Evolutionary conservation across 2,113 vertebrate genomes (phyloP).

Genomic region (Rhinogobius similis): DNA sequence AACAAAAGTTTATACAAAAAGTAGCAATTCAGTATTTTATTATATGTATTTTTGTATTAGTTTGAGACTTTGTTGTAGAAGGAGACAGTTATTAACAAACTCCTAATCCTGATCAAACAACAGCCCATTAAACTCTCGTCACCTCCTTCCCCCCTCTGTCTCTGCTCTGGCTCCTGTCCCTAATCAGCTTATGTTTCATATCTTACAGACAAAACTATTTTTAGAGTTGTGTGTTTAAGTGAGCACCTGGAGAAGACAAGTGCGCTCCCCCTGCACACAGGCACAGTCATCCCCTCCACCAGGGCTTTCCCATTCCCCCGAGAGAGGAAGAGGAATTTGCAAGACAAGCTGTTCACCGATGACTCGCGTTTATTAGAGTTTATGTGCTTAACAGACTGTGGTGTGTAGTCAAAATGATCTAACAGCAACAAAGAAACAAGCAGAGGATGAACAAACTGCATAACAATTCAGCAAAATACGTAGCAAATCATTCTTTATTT

Average conservation of each 20-base stretch:
- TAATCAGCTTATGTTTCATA: slow-evolving; percentile 39
- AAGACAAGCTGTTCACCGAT: slow-evolving; percentile 42
- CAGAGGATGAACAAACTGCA: background rate
- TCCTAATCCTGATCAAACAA: slow-evolving; percentile 32
- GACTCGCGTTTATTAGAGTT: slow-evolving; percentile 18
- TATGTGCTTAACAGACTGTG: slow-evolving; percentile 9
- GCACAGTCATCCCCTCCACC: slow-evolving; percentile 60
- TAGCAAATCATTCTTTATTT: no score
- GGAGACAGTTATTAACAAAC: background rate
- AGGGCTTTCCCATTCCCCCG: slow-evolving; percentile 42
- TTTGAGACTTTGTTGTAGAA: background rate
- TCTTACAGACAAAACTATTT: slow-evolving; percentile 68
- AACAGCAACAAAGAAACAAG: background rate
- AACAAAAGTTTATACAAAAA: background rate
- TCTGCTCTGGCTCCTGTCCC: slow-evolving; percentile 18
- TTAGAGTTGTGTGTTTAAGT: slow-evolving; percentile 44
- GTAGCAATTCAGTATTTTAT: background rate
- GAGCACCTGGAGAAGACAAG: slow-evolving; percentile 69
- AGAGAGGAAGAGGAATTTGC: slow-evolving; percentile 23
- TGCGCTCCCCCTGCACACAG: slow-evolving; percentile 26
- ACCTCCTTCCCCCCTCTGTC: slow-evolving; percentile 4
- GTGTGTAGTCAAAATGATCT: background rate
- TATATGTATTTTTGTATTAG: background rate
- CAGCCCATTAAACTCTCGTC: slow-evolving; percentile 20
- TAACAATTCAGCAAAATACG: no score